Evolutionary conservation across 2,888 invertebrate genomes (phyloP), one percentile per base, ranked within the genome.

Genomic region (Rhimphoctona megacephalus): DNA sequence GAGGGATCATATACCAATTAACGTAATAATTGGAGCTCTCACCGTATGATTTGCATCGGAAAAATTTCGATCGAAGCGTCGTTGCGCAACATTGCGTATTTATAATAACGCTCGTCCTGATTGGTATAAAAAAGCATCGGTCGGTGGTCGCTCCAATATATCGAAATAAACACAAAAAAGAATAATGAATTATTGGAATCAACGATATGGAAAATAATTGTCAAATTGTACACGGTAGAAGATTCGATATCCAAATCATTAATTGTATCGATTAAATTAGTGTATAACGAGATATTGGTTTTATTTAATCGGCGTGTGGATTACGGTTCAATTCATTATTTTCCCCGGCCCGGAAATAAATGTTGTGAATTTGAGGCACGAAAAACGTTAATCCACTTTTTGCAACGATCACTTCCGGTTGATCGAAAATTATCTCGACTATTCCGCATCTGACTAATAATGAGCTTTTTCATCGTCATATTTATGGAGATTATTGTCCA

Each of bases 11-110:
- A 33, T 46, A 72, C 69, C 79, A 76, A 61, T 72, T 43, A 76
- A 70, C 72, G 54, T 61, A 52, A 67, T 81, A 78, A 85, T 81
- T 67, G 25, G 66, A n/a, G 54, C 70, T 66, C 72, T 39, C 52
- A 19, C 67, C 76, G 77, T 2, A n/a, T 61, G 66, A 74, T 64
- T 81, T 43, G 69, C 57, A n/a, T n/a, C n/a, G 43, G 54, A 66
- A 72, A 49, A 66, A 74, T 36, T 64, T 25, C 36, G n/a, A 0
- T 49, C 61, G 49, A 33, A 17, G 39, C 86, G 33, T 67, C 67
- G 76, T 66, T 33, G 61, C 39, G 57, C 49, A 57, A 81, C n/a
- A 72, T 70, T n/a, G 57, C 6, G 6, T 64, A 39, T 76, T 49
- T 76, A n/a, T 25, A 39, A 57, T 22, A 25, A 67, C 54, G 25